A percentile compares a stretch with the other conserved stretches of the same genome.
Conservation (phyloP, 2,888 invertebrate genomes). For the Diploptera punctata region DNA sequence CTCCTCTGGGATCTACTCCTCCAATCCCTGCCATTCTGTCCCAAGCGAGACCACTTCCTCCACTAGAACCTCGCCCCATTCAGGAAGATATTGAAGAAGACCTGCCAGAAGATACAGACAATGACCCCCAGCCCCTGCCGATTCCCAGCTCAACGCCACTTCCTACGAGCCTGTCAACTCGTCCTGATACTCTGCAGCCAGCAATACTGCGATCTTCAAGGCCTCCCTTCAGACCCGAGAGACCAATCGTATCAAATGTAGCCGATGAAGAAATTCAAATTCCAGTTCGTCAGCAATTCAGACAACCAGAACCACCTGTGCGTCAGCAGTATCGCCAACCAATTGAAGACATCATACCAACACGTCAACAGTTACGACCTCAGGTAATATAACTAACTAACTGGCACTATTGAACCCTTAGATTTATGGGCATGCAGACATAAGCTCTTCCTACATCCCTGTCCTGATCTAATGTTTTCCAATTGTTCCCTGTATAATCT, state of each 20-base stretch:
- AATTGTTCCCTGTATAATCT: too few species aligned
- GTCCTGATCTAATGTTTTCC: too few species aligned
- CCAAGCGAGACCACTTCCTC: conserved; percentile 42
- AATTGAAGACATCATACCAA: neutral
- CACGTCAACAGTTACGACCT: conserved; percentile 34
- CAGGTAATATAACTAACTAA: conserved; percentile 30
- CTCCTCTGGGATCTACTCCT: conserved; percentile 19
- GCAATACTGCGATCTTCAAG: conserved; percentile 34
- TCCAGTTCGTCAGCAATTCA: conserved; percentile 32
- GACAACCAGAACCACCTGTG: conserved; percentile 8
- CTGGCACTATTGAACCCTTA: too few species aligned
- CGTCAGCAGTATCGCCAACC: neutral
- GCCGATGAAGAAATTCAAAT: conserved; percentile 28
- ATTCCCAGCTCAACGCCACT: conserved; percentile 51
- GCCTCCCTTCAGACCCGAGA: conserved; percentile 37
- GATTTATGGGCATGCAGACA: too few species aligned
- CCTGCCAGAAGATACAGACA: conserved; percentile 60
- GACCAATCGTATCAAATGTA: conserved; percentile 13
- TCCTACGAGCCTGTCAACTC: conserved; percentile 34
- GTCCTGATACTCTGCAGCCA: conserved; percentile 31
- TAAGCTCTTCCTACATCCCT: too few species aligned
- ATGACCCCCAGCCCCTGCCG: conserved; percentile 51
- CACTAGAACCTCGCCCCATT: conserved; percentile 52
- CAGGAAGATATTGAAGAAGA: conserved; percentile 61
- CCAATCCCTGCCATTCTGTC: conserved; percentile 18